Base-by-base conservation (phyloP, 1,140 invertebrate genomes). In the Drosophila pruinosa region DNA sequence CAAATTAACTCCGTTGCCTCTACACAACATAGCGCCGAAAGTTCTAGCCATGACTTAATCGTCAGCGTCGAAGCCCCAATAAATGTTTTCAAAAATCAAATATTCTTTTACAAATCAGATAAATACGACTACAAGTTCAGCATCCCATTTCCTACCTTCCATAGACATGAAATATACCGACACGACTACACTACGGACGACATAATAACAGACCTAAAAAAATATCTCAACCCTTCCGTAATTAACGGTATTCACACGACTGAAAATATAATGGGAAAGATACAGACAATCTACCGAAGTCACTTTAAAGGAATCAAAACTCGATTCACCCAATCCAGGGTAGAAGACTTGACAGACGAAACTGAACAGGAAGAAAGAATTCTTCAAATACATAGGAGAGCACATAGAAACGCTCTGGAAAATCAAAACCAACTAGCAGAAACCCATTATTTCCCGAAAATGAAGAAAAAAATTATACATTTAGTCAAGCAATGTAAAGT, bases 361-460 rank as follows among this genome's bases (percentile, higher is more conserved):
- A 8, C 26, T 28, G 10, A 8, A 28, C 26, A 28, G 10, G 26
- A 5, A 8, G 26, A 28, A 7, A 22, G 12, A 52, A 65, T 78
- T 6, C 52, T 68, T 4, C 34, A 47, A 14, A 38, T 21, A 31
- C 75, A 70, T 26, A 70, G 53, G 10, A 62, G 75, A 24, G 59
- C 75, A 8, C 75, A 77, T 19, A 59, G 52, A 5, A 65, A 58
- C 15, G 15, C 17, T 5, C 10, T 17, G 12, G 71, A 80, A 47
- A 80, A 76, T 26, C 43, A 47, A 17, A 10, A 15, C 3, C 67
- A 80, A 48, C 43, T 80, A 22, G 21, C 69, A 1, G 52, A 74
- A 52, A 43, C 50, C 39, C 74, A 45, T 8, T 80, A 68, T 19
- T 80, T 73, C 4, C 77, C 70, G 0, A 19, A 17, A 17, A 73